A percentile compares a stretch with the other conserved stretches of the same genome.
phyloP scores from a whole-genome alignment of 2,888 invertebrate genomes.

The Thecocarcelia acutangulata region DNA sequence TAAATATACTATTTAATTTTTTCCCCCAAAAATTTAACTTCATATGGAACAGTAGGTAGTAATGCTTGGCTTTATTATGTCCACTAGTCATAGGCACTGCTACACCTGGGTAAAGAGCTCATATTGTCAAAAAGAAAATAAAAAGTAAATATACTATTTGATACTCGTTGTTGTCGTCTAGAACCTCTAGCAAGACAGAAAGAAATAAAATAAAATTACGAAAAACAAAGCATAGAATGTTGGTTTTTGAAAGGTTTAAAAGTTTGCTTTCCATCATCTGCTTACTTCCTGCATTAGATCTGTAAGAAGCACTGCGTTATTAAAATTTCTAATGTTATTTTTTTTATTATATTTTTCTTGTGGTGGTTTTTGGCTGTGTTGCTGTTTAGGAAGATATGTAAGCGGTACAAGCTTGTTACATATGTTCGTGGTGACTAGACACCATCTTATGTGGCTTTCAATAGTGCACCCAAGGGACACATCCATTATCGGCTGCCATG shows the following conservation, averaged over 20 bases:
- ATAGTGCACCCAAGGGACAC: constrained; percentile 70
- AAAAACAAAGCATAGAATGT: constrained; percentile 35
- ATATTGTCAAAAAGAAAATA: constrained; percentile 2
- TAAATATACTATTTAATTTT: constrained; percentile 47
- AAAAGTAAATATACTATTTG: constrained; percentile 48
- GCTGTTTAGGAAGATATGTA: constrained; percentile 31
- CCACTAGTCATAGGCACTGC: constrained; percentile 59
- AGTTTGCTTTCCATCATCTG: constrained; percentile 44
- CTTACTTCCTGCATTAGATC: constrained; percentile 51
- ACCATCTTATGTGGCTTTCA: constrained; percentile 64
- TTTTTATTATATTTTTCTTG: not conserved
- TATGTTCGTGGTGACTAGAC: constrained; percentile 63
- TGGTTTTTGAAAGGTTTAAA: constrained; percentile 27
- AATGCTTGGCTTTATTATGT: constrained; percentile 60
- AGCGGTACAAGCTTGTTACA: constrained; percentile 61
- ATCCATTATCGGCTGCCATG: constrained; percentile 68
- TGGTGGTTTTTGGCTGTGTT: not conserved
- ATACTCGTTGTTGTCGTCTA: constrained; percentile 34
- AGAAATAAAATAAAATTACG: constrained; percentile 5
- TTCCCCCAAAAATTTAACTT: constrained; percentile 6
- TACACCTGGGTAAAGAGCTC: constrained; percentile 56
- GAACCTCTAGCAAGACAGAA: constrained; percentile 5
- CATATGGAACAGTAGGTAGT: constrained; percentile 58
- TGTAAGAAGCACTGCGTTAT: constrained; percentile 34
- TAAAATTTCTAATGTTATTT: constrained; percentile 10